phyloP scores from a whole-genome alignment of 2,888 invertebrate species.

The Drosophila kuntzei region DNA sequence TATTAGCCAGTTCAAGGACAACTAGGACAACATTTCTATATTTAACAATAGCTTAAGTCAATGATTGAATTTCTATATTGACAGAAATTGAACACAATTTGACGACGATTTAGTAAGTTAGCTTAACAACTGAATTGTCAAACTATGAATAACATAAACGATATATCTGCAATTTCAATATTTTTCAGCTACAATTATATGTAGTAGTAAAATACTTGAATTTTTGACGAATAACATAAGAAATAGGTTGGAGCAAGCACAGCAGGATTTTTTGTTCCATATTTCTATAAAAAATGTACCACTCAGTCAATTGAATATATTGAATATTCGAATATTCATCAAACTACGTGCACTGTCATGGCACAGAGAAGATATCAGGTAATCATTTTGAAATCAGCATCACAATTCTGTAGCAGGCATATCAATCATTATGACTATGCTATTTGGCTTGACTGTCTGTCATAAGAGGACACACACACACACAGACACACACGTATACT shows the following conservation, averaged over 20 bases:
- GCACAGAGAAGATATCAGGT: slow-evolving; percentile 29
- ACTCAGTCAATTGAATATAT: slow-evolving; percentile 20
- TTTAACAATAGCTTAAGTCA: neutral
- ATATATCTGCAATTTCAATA: too few species aligned
- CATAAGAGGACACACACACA: slow-evolving; percentile 19
- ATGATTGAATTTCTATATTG: neutral
- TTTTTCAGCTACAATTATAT: neutral
- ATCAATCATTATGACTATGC: slow-evolving; percentile 58
- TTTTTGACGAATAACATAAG: neutral
- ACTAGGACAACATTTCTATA: neutral
- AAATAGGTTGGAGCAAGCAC: neutral
- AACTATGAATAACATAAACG: too few species aligned
- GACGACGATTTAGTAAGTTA: too few species aligned
- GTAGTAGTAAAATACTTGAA: neutral
- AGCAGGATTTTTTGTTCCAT: neutral
- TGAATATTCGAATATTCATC: slow-evolving; percentile 11
- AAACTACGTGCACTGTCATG: slow-evolving; percentile 10
- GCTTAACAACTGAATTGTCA: too few species aligned
- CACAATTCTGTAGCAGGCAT: slow-evolving; percentile 39
- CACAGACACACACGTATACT: slow-evolving; percentile 9
- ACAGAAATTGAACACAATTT: too few species aligned
- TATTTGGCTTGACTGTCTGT: slow-evolving; percentile 48
- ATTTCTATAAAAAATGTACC: neutral
- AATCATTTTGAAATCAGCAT: slow-evolving; percentile 58
- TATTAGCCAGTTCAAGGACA: slow-evolving; percentile 39